Base-by-base conservation (phyloP, 2,113 vertebrate species). In the Benitochromis conjunctus region DNA sequence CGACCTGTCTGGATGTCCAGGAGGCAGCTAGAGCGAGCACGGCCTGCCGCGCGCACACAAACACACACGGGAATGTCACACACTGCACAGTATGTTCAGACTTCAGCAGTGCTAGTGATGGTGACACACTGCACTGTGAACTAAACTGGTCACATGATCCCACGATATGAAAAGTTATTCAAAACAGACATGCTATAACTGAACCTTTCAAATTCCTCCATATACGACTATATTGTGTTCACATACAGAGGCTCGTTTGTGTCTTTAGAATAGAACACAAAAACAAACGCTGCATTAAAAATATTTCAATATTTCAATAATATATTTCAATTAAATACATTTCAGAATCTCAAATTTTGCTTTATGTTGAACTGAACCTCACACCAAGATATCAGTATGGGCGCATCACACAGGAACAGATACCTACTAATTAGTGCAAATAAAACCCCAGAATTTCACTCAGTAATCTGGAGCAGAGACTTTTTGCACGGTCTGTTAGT, bases 1-100 rank as follows among this genome's bases (percentile, higher is more conserved):
- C 99, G 83, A 99, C 98, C 95, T 99, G 99, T 86, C 99, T 96
- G 88, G 98, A 99, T 12, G 99, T 99, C 99, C 98, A 99, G 62
- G 99, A 99, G 2, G 99, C 99, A 76, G 99, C 98, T 91, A 99
- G 96, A 88, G 99, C 99, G 84, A 99, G 97, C 74, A 99, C 98
- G 19, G 99, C 99, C 99, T 99, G 91, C 5, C 26, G 3, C 48
- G 43, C 58, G 80, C 19, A 43, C 16, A 56, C 12, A 56, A 3
- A 26, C 26, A 38, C 10, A 55, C 9, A 36, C 3, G 2, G 24
- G 46, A 31, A 34, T 13, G 34, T 26, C 51, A 60, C 19, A 51
- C 18, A 62, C 24, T 12, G 19, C 26, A 51, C 26, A 31, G 43
- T 48, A 76, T 76, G 16, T 76, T 76, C 26, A 51, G 16, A 51